Base-by-base conservation (phyloP, 2,797 vertebrate species). In the Antrozous pallidus region DNA sequence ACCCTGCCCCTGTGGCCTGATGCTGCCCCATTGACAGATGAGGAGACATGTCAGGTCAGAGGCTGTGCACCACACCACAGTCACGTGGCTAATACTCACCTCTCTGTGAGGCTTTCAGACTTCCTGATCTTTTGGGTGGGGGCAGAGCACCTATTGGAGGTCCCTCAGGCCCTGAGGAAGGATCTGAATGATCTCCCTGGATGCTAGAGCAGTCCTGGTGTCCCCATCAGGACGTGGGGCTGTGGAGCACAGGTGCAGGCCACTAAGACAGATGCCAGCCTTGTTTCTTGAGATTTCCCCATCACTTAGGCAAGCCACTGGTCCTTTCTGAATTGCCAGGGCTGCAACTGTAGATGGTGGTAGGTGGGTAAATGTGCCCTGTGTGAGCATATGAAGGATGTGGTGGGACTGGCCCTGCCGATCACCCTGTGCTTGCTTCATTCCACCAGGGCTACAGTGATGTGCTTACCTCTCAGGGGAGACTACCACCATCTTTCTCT, bases 321-420 rank as follows among this genome's bases (percentile, higher is more conserved):
- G 1, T 24, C 9, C 54, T 67, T 67, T 31, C 69, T 51, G 38
- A 45, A 38, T n/a, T 22, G 14, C 14, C 1, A 0, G 12, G 33
- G 24, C 45, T 3, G 1, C 8, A 13, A 3, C 7, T 18, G 0
- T 7, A 14, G 11, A 2, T 0, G 16, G 67, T 10, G 20, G 38
- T 0, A 18, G 22, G 12, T 9, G 20, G 26, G 24, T 14, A 7
- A n/a, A 18, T 3, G 1, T 0, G 0, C 17, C 36, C 0, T 3
- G 24, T 0, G 0, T 2, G n/a, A 54, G 45, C 17, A 3, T 2
- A 1, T 2, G 63, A 6, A 1, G n/a, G 40, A n/a, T 2, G 0
- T 18, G 47, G 45, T 28, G 38, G n/a, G n/a, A 13, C 75, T 3
- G 17, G 40, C 49, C 33, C 70, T 79, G 20, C 71, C 40, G 31